Evolutionary conservation across 2,888 invertebrate genomes (phyloP).

Genomic region (Melanophora roralis): DNA sequence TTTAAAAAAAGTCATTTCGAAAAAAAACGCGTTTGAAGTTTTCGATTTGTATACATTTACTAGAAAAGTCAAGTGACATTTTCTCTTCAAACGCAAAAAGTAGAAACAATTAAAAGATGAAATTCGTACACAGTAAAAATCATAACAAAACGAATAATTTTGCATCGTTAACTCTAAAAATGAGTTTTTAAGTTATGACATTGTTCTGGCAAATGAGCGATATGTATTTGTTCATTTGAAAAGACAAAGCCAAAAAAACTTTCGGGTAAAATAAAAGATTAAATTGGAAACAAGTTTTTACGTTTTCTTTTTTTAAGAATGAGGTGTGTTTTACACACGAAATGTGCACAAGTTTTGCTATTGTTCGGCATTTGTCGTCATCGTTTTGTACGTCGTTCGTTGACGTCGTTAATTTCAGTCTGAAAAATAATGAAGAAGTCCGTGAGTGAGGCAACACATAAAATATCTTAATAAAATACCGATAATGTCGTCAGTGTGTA

Average conservation of each 20-base stretch:
- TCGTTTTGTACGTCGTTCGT: constrained; percentile 32
- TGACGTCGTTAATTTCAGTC: constrained; percentile 13
- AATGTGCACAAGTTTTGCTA: constrained; percentile 37
- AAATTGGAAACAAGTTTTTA: constrained; percentile 54
- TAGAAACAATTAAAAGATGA: too few species aligned
- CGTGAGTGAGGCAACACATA: constrained; percentile 43
- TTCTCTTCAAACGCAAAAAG: too few species aligned
- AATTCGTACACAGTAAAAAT: too few species aligned
- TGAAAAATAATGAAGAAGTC: constrained; percentile 44
- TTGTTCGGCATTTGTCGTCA: constrained; percentile 32
- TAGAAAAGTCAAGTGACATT: too few species aligned
- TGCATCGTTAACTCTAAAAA: too few species aligned
- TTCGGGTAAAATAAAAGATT: constrained; percentile 44
- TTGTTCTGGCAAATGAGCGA: too few species aligned
- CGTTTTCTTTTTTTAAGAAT: constrained; percentile 10
- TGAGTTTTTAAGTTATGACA: too few species aligned
- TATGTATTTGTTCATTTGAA: constrained; percentile 16
- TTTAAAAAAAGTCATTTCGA: too few species aligned
- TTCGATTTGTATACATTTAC: too few species aligned
- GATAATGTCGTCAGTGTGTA: constrained; percentile 20
- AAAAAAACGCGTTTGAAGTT: too few species aligned
- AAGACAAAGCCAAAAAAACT: not conserved
- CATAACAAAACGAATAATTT: too few species aligned
- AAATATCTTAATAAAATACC: constrained; percentile 22
- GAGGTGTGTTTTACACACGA: constrained; percentile 25